A percentile compares a stretch with the other conserved stretches of the same genome.
Evolutionary conservation across 2,888 invertebrate genomes (phyloP).

Genomic region (Tortricodes alternella): DNA sequence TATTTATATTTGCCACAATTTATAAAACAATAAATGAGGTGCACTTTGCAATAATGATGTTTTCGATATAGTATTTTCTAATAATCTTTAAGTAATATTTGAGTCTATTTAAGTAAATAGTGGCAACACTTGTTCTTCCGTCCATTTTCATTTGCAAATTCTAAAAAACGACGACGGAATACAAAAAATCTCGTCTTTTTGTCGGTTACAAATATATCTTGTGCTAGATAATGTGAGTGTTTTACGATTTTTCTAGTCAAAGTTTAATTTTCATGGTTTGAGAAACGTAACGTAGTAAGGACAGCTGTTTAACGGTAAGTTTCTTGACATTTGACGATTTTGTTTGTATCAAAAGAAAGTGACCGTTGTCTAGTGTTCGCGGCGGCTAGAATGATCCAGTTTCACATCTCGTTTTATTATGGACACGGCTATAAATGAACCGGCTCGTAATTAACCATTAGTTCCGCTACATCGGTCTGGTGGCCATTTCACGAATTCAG

Average conservation of each 20-base stretch:
- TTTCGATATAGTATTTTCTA: too few relatives aligned
- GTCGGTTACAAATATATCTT: slow-evolving; percentile 59
- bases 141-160: slow-evolving; percentile 77
- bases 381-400: slow-evolving; percentile 65
- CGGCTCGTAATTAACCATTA: slow-evolving; percentile 60
- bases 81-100: background rate
- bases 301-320: slow-evolving; percentile 66
- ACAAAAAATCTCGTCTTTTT: slow-evolving; percentile 60
- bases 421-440: slow-evolving; percentile 67
- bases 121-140: slow-evolving; percentile 58
- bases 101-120: background rate
- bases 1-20: too few relatives aligned
- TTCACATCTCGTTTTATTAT: slow-evolving; percentile 64
- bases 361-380: slow-evolving; percentile 69
- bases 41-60: too few relatives aligned
- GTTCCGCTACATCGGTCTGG: slow-evolving; percentile 57
- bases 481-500: slow-evolving; percentile 47
- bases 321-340: slow-evolving; percentile 66
- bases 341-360: slow-evolving; percentile 77
- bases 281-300: slow-evolving; percentile 42
- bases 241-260: slow-evolving; percentile 50
- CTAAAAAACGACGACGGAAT: slow-evolving; percentile 74
- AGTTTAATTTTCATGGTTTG: slow-evolving; percentile 52
- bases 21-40: too few relatives aligned
- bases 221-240: slow-evolving; percentile 67